Conservation (phyloP, 2,113 vertebrate species). For the Tympanuchus pallidicinctus region DNA sequence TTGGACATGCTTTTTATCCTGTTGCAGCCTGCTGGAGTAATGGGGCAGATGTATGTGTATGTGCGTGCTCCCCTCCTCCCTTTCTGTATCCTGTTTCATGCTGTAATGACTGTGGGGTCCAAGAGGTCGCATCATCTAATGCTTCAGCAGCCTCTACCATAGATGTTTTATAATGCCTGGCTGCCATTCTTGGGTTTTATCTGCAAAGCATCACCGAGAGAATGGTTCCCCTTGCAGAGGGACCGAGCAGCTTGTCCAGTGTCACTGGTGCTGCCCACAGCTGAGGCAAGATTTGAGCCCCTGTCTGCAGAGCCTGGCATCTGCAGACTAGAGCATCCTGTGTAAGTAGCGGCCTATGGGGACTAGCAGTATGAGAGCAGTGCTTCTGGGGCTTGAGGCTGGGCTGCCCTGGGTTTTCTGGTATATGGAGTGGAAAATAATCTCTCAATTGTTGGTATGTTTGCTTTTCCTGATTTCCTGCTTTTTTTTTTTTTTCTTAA, state of each 20-base stretch:
- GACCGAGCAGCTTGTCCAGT: not conserved
- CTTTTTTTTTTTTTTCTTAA: not conserved
- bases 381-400: not conserved
- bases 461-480: not conserved
- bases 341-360: not conserved
- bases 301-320: not conserved
- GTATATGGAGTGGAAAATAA: not conserved
- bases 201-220: not conserved
- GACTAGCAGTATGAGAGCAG: not conserved
- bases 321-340: not conserved
- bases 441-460: not conserved
- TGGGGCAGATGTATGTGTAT: not conserved
- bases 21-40: conserved; percentile 41
- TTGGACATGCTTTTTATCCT: conserved; percentile 25
- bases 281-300: not conserved
- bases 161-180: not conserved
- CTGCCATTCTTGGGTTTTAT: not conserved
- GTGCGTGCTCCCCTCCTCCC: not conserved
- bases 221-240: not conserved
- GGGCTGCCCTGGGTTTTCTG: conserved; percentile 6
- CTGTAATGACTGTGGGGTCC: not conserved
- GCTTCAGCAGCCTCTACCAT: not conserved
- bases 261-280: not conserved
- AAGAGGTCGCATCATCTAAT: not conserved
- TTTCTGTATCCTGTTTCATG: not conserved